Base-by-base conservation (phyloP, 1,140 invertebrate genomes). In the Heliconius eleuchia region DNA sequence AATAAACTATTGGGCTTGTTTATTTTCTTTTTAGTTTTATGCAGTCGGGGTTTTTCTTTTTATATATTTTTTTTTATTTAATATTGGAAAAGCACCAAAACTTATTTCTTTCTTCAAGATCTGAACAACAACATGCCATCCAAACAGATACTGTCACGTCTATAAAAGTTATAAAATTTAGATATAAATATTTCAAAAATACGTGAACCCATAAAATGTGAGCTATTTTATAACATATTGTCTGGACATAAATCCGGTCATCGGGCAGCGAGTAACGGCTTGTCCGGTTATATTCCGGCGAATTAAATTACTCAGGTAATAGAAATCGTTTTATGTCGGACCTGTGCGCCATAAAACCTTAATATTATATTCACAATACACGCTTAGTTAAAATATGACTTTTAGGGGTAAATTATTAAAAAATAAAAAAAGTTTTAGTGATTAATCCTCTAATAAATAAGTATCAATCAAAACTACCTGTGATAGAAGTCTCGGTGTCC, bases 171-270 rank as follows among this genome's bases (percentile, higher is more conserved):
- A 66, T 27, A 23, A 55, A 52, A 30, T 74, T 50, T 52, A 74
- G n/a, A 46, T 73, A 73, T 50, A 50, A 16, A 23, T 73, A 73
- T 73, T 73, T 18, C 42, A 50, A 73, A 73, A 73, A 73, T 73
- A 46, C 72, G 72, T 73, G 72, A n/a, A 23, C 42, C 23, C 73
- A 74, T 74, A 74, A 74, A 74, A 55, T 52, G 46, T 30, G 73
- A 39, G 73, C 73, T 74, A 74, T 89, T 89, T 90, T 88, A 90
- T 87, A 89, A 87, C 86, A 87, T 88, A 90, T 90, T 89, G 87
- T 90, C 80, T 81, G 84, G 82, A 84, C 84, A 84, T 89, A 90
- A 90, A 90, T 88, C 87, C 83, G 73, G 76, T 73, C 87, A 89
- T 87, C 86, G 88, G 87, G 87, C 87, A 86, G 86, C 87, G 87